A percentile compares a stretch with the other conserved stretches of the same genome.
phyloP scores from a whole-genome alignment of 2,888 invertebrate genomes.

The Nesidiocoris tenuis region DNA sequence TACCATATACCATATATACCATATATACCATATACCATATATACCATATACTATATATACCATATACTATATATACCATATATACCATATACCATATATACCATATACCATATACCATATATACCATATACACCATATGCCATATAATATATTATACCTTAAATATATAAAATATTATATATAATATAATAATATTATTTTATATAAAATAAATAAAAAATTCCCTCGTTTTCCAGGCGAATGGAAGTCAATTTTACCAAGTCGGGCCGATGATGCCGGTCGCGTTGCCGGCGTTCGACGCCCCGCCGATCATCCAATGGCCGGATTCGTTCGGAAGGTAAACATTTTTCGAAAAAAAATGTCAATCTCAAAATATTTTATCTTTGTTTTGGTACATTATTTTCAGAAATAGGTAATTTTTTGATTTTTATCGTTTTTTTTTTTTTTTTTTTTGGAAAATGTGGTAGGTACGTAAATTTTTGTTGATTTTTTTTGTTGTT shows the following conservation, averaged over 20 bases:
- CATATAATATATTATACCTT: too few relatives aligned
- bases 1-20: too few relatives aligned
- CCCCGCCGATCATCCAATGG: not conserved
- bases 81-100: too few relatives aligned
- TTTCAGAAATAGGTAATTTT: not conserved
- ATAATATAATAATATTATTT: too few relatives aligned
- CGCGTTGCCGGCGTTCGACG: conserved; percentile 23
- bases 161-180: too few relatives aligned
- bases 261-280: conserved; percentile 31
- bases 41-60: too few relatives aligned
- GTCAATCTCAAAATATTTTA: not conserved
- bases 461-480: not conserved
- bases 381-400: not conserved
- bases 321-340: conserved; percentile 30
- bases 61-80: too few relatives aligned
- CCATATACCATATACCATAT: too few relatives aligned
- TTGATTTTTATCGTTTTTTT: not conserved
- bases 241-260: conserved; percentile 37
- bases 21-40: too few relatives aligned
- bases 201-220: too few relatives aligned
- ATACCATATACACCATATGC: too few relatives aligned
- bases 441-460: not conserved
- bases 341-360: not conserved
- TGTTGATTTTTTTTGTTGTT: not conserved
- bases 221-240: conserved; percentile 35